phyloP scores from a whole-genome alignment of 2,113 vertebrate genomes.

The Saguinus imperator region DNA sequence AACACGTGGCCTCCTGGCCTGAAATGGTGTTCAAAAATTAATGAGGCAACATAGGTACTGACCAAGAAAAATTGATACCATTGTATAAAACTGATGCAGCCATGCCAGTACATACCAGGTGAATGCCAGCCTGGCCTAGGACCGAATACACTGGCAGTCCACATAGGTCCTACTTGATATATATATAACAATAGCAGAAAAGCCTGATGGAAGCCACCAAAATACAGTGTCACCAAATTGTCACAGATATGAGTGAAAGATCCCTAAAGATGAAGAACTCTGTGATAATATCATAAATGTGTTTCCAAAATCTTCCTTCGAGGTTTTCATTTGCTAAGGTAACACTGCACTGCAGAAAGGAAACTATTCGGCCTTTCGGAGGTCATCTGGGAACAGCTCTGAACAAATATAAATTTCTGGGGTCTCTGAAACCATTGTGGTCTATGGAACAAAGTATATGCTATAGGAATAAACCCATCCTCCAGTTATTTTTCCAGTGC shows the following conservation, averaged over 20 bases:
- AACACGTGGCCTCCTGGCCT: too few relatives aligned
- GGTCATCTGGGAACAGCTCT: background rate
- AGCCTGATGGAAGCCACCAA: background rate
- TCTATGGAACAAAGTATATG: background rate
- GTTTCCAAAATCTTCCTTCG: background rate
- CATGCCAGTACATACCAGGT: background rate
- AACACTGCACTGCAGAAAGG: background rate
- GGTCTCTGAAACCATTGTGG: background rate
- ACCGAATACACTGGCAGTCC: background rate
- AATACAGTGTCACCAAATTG: background rate
- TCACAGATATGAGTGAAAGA: background rate
- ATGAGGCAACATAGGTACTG: background rate
- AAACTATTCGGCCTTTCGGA: background rate
- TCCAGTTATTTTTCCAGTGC: background rate
- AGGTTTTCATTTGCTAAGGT: background rate
- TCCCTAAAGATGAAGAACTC: background rate
- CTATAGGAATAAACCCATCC: background rate
- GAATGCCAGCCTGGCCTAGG: background rate
- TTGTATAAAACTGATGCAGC: background rate
- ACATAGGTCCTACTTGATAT: too few relatives aligned
- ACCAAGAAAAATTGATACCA: background rate
- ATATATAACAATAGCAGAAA: background rate
- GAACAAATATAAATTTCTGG: background rate
- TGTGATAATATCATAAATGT: background rate
- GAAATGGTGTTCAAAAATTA: constrained; percentile 6